Evolutionary conservation across 2,113 vertebrate species (phyloP).

Genomic region (Phylloscopus trochilus): DNA sequence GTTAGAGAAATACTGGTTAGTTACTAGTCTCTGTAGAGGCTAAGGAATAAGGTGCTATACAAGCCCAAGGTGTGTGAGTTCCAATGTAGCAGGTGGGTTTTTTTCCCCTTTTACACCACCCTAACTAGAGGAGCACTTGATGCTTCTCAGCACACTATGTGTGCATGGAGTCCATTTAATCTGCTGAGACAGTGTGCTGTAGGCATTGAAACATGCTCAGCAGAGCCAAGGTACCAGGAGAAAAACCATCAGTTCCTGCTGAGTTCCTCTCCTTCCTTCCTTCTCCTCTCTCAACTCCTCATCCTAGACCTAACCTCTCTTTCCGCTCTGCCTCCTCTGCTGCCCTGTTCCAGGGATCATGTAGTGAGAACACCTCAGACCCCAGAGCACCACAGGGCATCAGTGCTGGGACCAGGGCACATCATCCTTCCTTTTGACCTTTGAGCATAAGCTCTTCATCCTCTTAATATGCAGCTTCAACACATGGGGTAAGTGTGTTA

Average conservation of each 20-base stretch:
- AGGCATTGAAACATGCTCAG: neutral
- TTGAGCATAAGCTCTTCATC: neutral
- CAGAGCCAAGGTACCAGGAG: neutral
- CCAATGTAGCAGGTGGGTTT: neutral
- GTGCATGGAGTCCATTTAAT: neutral
- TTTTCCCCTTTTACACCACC: neutral
- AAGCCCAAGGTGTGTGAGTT: neutral
- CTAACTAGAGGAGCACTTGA: neutral
- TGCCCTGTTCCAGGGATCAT: neutral
- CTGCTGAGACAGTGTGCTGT: neutral
- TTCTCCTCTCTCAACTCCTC: neutral
- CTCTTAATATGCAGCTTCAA: neutral
- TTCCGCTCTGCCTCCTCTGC: neutral
- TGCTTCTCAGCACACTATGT: neutral
- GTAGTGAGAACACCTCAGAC: neutral
- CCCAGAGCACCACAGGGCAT: neutral
- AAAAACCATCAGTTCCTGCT: neutral
- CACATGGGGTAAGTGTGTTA: rapidly evolving
- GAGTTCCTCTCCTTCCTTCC: neutral
- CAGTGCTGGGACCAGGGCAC: rapidly evolving
- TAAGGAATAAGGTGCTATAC: neutral
- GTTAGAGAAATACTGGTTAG: neutral
- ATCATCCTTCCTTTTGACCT: neutral
- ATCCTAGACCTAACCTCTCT: neutral
- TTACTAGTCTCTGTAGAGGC: neutral